Evolutionary conservation across 2,888 invertebrate genomes (phyloP), one percentile per base, ranked within the genome.

Genomic region (Thalpophila matura): DNA sequence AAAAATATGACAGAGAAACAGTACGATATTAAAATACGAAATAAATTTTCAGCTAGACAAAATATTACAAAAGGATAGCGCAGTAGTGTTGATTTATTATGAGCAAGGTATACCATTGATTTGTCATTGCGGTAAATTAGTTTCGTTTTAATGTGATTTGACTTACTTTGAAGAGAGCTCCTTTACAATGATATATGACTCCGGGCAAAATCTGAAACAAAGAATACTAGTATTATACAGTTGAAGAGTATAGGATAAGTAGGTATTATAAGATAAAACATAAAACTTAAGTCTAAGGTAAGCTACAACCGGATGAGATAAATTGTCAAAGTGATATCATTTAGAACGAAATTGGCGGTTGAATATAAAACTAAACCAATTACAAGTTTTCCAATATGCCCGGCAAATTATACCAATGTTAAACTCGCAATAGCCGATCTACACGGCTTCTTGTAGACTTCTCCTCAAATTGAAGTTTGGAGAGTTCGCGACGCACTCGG

Each of bases 361-460:
- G 87, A 90, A 91, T 89, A 92, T 91, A 92, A 93, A 92, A 93
- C 90, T 91, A 91, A 93, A 91, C 87, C 91, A 93, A 93, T 93
- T 92, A 92, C 90, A 93, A 93, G 92, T 93, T 92, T 93, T 91
- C 91, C 91, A 92, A 92, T 92, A 92, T 90, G 90, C 87, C 87
- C 83, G 85, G 90, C 86, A 89, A 91, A 92, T 93, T 91, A 92
- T 92, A 91, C 87, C 89, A 90, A 89, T 91, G 90, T 89, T 88
- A 85, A 89, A 89, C 86, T 90, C 84, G 86, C 86, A 86, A 88
- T 87, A 86, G 87, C 85, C 87, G 68, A 83, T 85, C 77, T 81
- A 86, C 85, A 79, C 86, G 85, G 85, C 27, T 89, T 85, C 87
- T 89, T 87, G 86, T 79, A 63, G 82, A 84, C 82, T 87, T 89